Conservation (phyloP, 2,113 vertebrate species). For the Phalacrocorax aristotelis region DNA sequence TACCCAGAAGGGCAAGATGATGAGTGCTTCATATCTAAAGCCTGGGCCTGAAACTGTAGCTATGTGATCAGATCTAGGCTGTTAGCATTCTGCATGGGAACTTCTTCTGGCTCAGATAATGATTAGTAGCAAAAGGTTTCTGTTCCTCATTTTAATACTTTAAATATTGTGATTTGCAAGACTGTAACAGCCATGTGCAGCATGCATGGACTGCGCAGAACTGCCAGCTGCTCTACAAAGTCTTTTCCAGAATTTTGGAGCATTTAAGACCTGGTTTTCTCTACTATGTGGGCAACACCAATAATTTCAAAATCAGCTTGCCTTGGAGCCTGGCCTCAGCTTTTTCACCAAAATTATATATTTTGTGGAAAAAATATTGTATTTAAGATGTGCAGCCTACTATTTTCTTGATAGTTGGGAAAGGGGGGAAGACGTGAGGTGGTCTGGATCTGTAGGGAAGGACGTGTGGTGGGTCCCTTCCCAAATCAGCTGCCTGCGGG, state of each 20-base stretch:
- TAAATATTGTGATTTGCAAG: not conserved
- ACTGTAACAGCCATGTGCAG: not conserved
- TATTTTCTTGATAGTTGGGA: not conserved
- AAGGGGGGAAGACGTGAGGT: accelerated
- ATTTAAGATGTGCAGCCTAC: not conserved
- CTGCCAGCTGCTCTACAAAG: not conserved
- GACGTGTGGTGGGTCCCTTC: accelerated
- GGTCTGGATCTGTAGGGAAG: not conserved
- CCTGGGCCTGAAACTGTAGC: not conserved
- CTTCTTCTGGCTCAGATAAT: no score
- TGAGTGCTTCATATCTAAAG: not conserved
- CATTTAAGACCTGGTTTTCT: not conserved
- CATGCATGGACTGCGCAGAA: accelerated
- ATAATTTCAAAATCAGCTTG: not conserved
- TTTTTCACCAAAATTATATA: not conserved
- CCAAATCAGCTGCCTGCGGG: accelerated
- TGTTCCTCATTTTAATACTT: not conserved
- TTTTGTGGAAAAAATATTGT: no score
- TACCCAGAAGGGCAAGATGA: not conserved
- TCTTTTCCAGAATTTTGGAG: not conserved
- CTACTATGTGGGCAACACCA: accelerated
- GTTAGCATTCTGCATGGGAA: not conserved
- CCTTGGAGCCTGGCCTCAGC: accelerated
- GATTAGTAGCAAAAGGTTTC: not conserved
- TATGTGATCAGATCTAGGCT: not conserved